phyloP scores from a whole-genome alignment of 1,140 invertebrate genomes.

The Nebria ingens region DNA sequence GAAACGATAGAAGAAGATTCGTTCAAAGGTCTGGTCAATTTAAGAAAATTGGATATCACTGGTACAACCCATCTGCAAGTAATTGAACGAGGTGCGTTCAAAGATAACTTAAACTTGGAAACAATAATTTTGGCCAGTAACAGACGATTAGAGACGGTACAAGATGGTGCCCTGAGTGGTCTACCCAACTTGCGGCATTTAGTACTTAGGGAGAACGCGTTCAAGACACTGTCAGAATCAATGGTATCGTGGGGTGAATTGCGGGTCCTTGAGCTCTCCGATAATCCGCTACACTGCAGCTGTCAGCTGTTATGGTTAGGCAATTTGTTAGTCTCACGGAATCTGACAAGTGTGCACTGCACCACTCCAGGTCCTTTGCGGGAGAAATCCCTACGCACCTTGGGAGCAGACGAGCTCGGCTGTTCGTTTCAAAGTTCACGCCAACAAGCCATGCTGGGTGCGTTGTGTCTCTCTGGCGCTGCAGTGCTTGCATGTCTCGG shows the following conservation, averaged over 20 bases:
- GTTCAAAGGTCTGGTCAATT: constrained; percentile 63
- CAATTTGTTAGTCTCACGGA: constrained; percentile 59
- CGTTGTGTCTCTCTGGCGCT: constrained; percentile 55
- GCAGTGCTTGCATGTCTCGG: constrained; percentile 55
- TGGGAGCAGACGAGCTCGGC: constrained; percentile 64
- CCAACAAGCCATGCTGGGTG: constrained; percentile 67
- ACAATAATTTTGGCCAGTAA: constrained; percentile 64
- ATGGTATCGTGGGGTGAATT: constrained; percentile 69
- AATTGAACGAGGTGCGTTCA: constrained; percentile 64
- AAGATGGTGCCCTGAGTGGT: constrained; percentile 63
- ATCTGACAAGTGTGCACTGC: constrained; percentile 65
- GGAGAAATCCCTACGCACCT: constrained; percentile 52
- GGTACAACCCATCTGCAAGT: constrained; percentile 58
- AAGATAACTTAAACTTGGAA: constrained; percentile 70
- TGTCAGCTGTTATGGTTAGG: constrained; percentile 71
- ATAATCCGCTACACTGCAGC: constrained; percentile 74
- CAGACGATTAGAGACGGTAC: constrained; percentile 55
- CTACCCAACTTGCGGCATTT: constrained; percentile 66
- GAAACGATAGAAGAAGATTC: constrained; percentile 52
- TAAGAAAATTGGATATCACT: constrained; percentile 64
- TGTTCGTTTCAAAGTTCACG: constrained; percentile 64
- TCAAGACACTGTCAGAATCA: constrained; percentile 60
- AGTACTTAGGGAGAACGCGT: constrained; percentile 66
- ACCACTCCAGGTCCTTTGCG: constrained; percentile 56
- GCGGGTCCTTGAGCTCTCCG: constrained; percentile 62